A percentile compares a stretch with the other conserved stretches of the same genome.
phyloP scores from a whole-genome alignment of 35 echinoderm and acorn worm genomes.

The Lytechinus pictus region DNA sequence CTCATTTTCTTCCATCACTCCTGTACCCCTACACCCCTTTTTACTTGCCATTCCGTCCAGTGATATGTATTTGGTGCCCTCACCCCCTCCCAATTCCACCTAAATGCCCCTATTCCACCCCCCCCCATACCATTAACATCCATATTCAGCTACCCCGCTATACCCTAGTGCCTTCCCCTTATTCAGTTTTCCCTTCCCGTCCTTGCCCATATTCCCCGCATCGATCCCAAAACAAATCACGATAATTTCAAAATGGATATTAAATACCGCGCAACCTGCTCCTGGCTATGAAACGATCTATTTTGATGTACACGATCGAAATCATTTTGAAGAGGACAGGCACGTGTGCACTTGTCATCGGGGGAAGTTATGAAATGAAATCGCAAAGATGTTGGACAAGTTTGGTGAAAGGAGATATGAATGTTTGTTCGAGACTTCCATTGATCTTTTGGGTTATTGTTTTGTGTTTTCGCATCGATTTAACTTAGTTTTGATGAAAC shows the following conservation, averaged over 20 bases:
- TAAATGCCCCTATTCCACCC: background rate
- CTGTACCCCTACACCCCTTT: background rate
- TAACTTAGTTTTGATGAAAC: background rate
- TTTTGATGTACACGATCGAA: background rate
- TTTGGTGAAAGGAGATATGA: background rate
- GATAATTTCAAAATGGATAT: background rate
- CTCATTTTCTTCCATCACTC: background rate
- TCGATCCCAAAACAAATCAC: background rate
- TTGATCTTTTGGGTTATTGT: background rate
- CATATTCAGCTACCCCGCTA: too few species aligned
- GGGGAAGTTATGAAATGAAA: background rate
- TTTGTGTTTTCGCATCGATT: background rate
- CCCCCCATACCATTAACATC: background rate
- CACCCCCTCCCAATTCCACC: background rate
- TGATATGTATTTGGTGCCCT: too few species aligned
- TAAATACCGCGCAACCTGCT: background rate
- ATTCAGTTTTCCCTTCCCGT: too few species aligned
- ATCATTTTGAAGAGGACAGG: background rate
- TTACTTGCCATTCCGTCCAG: too few species aligned
- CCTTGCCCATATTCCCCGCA: background rate
- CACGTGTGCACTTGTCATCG: background rate
- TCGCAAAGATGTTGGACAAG: background rate
- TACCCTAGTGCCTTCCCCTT: background rate
- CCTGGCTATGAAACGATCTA: background rate
- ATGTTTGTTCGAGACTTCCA: background rate